These are phyloP conservation scores for Hyposoter dolosus DNA, from an alignment of 2,888 invertebrate genomes.

Conservation along the genomic window DNA sequence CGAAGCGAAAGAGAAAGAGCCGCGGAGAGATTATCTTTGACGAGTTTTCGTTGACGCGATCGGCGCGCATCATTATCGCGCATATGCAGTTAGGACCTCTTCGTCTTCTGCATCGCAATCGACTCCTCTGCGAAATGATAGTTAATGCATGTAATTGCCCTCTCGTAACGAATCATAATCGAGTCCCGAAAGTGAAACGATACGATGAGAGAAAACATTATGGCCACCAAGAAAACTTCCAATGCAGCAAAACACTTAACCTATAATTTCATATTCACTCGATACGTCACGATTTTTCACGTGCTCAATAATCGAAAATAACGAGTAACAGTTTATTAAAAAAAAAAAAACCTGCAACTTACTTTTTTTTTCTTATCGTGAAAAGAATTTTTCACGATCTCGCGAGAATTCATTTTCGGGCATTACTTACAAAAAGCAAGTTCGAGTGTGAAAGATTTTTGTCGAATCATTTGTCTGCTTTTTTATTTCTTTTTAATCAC, in stretches of 20 bases:
- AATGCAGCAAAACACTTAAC: constrained; percentile 25
- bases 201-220: constrained; percentile 44
- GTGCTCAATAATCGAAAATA: constrained; percentile 23
- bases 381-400: background rate
- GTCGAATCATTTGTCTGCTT: background rate
- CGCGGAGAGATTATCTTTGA: background rate
- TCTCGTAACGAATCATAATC: constrained; percentile 59
- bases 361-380: background rate
- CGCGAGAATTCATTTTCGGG: background rate
- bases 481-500: background rate
- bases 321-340: background rate
- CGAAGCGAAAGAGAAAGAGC: background rate
- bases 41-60: constrained; percentile 49
- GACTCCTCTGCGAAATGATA: constrained; percentile 40
- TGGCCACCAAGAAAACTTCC: background rate
- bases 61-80: constrained; percentile 51
- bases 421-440: background rate
- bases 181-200: constrained; percentile 59
- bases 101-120: constrained; percentile 9
- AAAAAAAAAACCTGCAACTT: background rate
- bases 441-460: background rate
- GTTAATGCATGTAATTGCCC: constrained; percentile 62
- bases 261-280: constrained; percentile 51
- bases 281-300: constrained; percentile 29
- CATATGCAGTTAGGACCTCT: constrained; percentile 35